A percentile compares a stretch with the other conserved stretches of the same genome.
These are phyloP conservation scores for Heteromurus nitidus DNA, from an alignment of 2,888 invertebrate species.

Conservation along the genomic window DNA sequence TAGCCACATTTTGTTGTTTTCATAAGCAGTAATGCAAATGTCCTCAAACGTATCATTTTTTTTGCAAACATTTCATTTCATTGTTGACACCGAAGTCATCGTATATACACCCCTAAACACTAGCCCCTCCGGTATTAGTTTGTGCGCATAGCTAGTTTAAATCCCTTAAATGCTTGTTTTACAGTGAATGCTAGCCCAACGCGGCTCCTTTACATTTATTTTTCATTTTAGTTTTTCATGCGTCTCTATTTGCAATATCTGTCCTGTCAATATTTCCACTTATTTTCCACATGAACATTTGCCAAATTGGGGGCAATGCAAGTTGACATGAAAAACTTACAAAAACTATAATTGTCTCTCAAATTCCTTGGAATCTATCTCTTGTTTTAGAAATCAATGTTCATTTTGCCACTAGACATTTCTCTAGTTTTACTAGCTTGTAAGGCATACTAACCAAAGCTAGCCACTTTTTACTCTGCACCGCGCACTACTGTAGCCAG, in stretches of 20 bases:
- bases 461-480: too few relatives aligned
- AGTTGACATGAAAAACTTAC: too few relatives aligned
- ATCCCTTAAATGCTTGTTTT: background rate
- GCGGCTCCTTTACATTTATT: background rate
- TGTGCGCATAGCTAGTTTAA: too few relatives aligned
- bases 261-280: background rate
- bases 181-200: too few relatives aligned
- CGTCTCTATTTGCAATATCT: background rate
- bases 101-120: slow-evolving; percentile 13
- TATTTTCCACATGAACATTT: background rate
- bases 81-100: background rate
- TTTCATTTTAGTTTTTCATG: background rate
- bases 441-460: too few relatives aligned
- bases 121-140: slow-evolving; percentile 41
- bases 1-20: background rate
- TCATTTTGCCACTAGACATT: too few relatives aligned
- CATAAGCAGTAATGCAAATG: slow-evolving; percentile 16
- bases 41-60: background rate
- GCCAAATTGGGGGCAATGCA: too few relatives aligned
- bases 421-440: too few relatives aligned
- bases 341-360: too few relatives aligned
- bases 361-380: too few relatives aligned
- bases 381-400: too few relatives aligned
- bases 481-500: too few relatives aligned
- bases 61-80: background rate